These are phyloP conservation scores for Oophaga pumilio DNA, from an alignment of 2,113 vertebrate genomes.

Conservation along the genomic window DNA sequence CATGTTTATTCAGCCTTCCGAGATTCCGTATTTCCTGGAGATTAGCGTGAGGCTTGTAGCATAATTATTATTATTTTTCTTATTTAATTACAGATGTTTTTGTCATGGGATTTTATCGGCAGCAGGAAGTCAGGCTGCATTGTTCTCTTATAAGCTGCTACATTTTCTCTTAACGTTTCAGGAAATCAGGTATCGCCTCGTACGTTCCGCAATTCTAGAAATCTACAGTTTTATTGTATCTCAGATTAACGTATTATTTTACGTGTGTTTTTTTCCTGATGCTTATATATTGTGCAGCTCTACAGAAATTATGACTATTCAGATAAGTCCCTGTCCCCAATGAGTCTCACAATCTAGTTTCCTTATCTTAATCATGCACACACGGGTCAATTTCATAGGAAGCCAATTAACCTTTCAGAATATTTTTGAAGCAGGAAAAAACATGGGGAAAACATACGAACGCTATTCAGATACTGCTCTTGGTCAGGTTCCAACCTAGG, in stretches of 20 bases:
- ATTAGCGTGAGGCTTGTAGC: neutral
- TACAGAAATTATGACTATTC: neutral
- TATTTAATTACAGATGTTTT: constrained; percentile 27
- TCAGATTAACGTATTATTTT: neutral
- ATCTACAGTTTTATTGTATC: neutral
- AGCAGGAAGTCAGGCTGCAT: constrained; percentile 1
- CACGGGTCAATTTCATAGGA: neutral
- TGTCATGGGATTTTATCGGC: constrained; percentile 10
- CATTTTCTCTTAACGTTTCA: neutral
- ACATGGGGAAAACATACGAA: neutral
- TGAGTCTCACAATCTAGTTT: neutral
- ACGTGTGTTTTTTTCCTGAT: neutral
- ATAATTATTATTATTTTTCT: constrained; percentile 37
- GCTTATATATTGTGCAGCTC: neutral
- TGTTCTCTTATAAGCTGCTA: neutral
- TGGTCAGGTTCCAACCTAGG: neutral
- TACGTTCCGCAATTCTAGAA: neutral
- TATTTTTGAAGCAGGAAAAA: neutral
- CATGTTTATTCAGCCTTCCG: neutral
- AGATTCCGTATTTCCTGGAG: constrained; percentile 14
- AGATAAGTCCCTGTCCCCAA: neutral
- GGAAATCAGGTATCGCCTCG: neutral
- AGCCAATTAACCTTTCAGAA: neutral
- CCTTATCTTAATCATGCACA: neutral
- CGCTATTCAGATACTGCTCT: neutral